Evolutionary conservation across 2,113 vertebrate species (phyloP).

Genomic region (Echinops telfairi): DNA sequence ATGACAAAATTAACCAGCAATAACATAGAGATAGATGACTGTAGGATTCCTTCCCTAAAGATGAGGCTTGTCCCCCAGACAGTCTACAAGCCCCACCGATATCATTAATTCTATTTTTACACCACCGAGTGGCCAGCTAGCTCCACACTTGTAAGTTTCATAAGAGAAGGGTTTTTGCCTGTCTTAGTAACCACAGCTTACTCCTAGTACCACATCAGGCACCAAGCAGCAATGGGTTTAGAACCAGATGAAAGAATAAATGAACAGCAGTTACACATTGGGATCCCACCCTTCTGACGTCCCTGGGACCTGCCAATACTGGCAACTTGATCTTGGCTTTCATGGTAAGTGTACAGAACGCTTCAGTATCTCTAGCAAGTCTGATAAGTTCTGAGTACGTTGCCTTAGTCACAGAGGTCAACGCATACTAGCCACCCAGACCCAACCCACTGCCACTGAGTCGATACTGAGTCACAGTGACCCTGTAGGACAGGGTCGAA

Average conservation of each 20-base stretch:
- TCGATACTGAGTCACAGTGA: too few species aligned
- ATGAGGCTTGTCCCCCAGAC: neutral
- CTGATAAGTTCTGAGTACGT: neutral
- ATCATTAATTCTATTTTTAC: conserved; percentile 15
- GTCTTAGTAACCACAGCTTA: neutral
- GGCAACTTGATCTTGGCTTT: neutral
- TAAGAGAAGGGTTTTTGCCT: neutral
- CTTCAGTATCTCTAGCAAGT: neutral
- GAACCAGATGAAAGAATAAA: neutral
- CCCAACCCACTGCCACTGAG: too few species aligned
- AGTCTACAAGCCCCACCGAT: neutral
- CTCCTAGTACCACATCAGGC: neutral
- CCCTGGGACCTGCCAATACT: neutral
- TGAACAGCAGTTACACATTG: neutral
- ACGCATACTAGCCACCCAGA: neutral
- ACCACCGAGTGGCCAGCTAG: neutral
- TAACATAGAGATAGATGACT: neutral
- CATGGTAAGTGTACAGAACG: neutral
- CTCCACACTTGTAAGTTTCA: neutral
- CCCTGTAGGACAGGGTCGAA: too few species aligned
- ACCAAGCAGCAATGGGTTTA: neutral
- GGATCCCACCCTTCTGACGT: neutral
- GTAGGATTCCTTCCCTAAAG: conserved; percentile 8
- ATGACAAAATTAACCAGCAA: neutral
- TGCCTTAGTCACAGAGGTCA: conserved; percentile 8